Evolutionary conservation across 2,888 invertebrate species (phyloP), one percentile per base, ranked within the genome.

Genomic region (Caenorhabditis zanzibari): DNA sequence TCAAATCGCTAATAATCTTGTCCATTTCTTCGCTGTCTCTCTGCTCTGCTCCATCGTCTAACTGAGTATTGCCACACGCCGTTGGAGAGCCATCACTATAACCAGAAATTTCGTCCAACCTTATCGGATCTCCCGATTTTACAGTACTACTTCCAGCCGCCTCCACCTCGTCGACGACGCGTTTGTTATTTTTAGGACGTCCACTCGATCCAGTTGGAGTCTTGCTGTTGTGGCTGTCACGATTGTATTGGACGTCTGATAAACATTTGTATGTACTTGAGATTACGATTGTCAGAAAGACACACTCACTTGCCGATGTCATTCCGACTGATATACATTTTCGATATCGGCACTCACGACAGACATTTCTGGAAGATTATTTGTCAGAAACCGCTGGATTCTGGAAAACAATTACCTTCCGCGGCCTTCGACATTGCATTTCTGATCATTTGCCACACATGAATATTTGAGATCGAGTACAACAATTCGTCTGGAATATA

Each of bases 231-330:
- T 75, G 81, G 63, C 68, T 74, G 63, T 76, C 76, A 41, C 81
- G 81, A 72, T 82, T 82, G 66, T 82, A 82, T 82, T 82, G 81
- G 35, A 82, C 81, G 58, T 82, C 81, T 82, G 59, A 47, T 58
- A 63, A 59, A 47, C n/a, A 59, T 32, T 80, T 22, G 63, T 64
- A 41, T 66, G 28, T 44, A 44, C 59, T 44, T 44, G 22, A 9
- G 35, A 44, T 52, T 76, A 69, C 49, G 59, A 59, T 61, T 52
- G 49, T 63, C 71, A 71, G 52, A 52, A 61, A 61, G 22, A 5
- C 32, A 41, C 44, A 64, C 81, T 81, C n/a, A 82, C 81, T 82
- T 49, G 76, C 76, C 19, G 71, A 72, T 54, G 76, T 76, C 81
- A 82, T 82, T 24, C 81, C 81, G 41, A 76, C 81, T 19, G 64